A percentile compares a stretch with the other conserved stretches of the same genome.
These are phyloP conservation scores for Serinus canaria DNA, from an alignment of 2,113 vertebrate genomes.

Conservation along the genomic window DNA sequence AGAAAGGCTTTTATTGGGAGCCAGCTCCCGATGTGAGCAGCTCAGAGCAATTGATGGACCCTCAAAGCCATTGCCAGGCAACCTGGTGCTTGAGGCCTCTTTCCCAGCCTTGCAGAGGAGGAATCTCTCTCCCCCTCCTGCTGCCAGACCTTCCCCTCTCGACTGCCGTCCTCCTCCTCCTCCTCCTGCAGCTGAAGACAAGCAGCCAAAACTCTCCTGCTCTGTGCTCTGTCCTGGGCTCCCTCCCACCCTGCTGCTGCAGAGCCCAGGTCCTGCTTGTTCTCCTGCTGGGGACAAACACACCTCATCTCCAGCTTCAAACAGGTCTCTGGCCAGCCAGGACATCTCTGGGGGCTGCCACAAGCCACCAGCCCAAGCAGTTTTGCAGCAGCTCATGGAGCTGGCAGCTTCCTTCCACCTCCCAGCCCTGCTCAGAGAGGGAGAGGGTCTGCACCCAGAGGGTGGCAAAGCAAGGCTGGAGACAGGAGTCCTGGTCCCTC, in stretches of 20 bases:
- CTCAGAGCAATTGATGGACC: not conserved
- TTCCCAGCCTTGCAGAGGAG: not conserved
- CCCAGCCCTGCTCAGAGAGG: not conserved
- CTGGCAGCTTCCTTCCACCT: not conserved
- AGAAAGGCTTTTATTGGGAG: not conserved
- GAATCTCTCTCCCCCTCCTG: not conserved
- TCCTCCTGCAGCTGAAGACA: not conserved
- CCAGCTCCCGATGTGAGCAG: not conserved
- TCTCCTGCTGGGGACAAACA: not conserved
- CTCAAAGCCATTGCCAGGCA: conserved; percentile 24
- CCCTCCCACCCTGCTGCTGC: not conserved
- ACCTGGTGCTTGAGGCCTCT: not conserved
- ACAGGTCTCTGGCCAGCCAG: not conserved
- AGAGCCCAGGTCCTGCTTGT: not conserved
- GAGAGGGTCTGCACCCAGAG: not conserved
- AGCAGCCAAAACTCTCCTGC: not conserved
- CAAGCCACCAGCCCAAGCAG: not conserved
- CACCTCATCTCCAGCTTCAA: not conserved
- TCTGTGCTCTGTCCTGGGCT: not conserved
- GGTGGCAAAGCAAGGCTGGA: not conserved
- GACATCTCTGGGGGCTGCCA: not conserved
- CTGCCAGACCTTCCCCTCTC: not conserved
- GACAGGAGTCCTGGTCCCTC: not conserved
- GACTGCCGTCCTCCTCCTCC: too few relatives aligned
- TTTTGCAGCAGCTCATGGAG: not conserved